Conservation (phyloP, 2,888 invertebrate species). For the Epirrita christyi region DNA sequence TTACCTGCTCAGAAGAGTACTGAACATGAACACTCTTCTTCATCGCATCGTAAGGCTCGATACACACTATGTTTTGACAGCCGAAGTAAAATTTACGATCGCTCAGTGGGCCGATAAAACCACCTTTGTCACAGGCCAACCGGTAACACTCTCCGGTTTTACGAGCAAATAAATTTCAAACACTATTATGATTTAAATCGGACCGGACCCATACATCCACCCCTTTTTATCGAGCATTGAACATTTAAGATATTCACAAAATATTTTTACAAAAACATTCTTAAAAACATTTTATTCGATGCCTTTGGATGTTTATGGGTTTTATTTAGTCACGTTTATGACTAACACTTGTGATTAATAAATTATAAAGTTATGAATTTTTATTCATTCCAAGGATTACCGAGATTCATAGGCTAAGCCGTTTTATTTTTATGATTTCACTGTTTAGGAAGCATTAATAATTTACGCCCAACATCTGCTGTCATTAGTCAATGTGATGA, state of each 20-base stretch:
- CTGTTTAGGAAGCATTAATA: conserved; percentile 54
- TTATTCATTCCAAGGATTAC: conserved; percentile 66
- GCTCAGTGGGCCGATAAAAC: conserved; percentile 76
- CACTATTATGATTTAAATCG: conserved; percentile 84
- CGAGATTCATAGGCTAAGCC: conserved; percentile 53
- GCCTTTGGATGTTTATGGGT: conserved; percentile 47
- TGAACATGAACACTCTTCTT: conserved; percentile 40
- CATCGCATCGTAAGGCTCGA: conserved; percentile 46
- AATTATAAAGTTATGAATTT: conserved; percentile 68
- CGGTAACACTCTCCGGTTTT: conserved; percentile 76
- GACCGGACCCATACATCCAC: conserved; percentile 73
- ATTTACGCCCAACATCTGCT: conserved; percentile 59
- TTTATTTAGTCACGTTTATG: conserved; percentile 67
- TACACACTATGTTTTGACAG: conserved; percentile 72
- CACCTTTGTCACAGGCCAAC: conserved; percentile 76
- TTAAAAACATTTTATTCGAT: conserved; percentile 44
- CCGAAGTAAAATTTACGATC: conserved; percentile 79
- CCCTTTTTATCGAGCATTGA: conserved; percentile 66
- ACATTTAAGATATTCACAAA: conserved; percentile 69
- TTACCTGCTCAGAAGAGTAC: conserved; percentile 27
- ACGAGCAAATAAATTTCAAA: conserved; percentile 83
- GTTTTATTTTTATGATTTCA: conserved; percentile 61
- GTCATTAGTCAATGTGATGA: conserved; percentile 60
- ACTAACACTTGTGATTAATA: conserved; percentile 63
- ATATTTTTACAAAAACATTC: conserved; percentile 68